Conservation (phyloP, 2,113 vertebrate genomes). For the Bubo bubo region DNA sequence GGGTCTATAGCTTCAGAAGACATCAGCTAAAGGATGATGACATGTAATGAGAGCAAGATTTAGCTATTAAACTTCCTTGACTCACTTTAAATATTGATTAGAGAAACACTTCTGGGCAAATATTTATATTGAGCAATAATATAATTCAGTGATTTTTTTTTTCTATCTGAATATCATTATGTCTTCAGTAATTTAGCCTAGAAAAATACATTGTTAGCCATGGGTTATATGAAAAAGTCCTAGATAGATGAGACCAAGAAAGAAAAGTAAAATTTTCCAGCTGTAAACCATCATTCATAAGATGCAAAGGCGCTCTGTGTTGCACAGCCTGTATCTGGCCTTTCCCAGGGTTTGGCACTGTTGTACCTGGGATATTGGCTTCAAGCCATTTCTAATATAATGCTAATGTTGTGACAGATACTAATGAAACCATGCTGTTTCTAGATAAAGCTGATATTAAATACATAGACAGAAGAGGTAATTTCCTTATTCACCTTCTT, state of each 20-base stretch:
- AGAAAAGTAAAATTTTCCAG: not conserved
- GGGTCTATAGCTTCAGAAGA: conserved; percentile 54
- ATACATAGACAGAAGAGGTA: conserved; percentile 46
- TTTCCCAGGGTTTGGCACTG: not conserved
- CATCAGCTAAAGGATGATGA: conserved; percentile 49
- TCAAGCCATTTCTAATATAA: conserved; percentile 30
- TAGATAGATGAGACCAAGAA: not conserved
- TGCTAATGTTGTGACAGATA: conserved; percentile 38
- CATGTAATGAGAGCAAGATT: conserved; percentile 61
- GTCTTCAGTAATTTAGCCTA: conserved; percentile 14
- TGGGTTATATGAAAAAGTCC: not conserved
- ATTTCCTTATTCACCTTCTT: conserved; percentile 60
- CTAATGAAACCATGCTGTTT: conserved; percentile 57
- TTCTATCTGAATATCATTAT: conserved; percentile 35
- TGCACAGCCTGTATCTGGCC: not conserved
- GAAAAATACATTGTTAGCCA: not conserved
- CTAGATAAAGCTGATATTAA: conserved; percentile 49
- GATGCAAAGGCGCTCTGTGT: not conserved
- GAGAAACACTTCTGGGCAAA: conserved; percentile 64
- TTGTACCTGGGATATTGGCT: not conserved
- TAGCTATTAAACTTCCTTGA: conserved; percentile 63
- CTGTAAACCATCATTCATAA: not conserved
- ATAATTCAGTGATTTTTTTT: not conserved
- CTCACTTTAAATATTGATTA: conserved; percentile 73
- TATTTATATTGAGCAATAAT: conserved; percentile 63